Evolutionary conservation across 2,113 vertebrate genomes (phyloP).

Genomic region (Ceratotherium simum): DNA sequence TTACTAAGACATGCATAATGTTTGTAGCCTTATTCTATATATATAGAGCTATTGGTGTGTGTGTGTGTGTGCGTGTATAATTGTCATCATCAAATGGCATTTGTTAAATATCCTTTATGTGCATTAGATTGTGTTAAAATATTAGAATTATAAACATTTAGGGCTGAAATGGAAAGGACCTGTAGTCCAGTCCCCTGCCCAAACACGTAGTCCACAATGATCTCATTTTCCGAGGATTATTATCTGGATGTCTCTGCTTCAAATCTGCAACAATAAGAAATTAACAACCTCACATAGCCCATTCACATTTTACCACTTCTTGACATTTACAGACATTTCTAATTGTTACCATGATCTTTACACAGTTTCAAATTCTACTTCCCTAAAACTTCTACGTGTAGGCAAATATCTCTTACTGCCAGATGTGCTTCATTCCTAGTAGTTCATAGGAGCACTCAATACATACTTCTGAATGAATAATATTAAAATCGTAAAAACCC

Average conservation of each 20-base stretch:
- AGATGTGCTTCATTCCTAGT: not conserved
- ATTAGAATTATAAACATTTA: not conserved
- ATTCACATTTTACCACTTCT: not conserved
- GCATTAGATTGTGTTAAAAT: not conserved
- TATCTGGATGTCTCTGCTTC: not conserved
- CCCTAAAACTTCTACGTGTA: not conserved
- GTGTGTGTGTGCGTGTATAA: not conserved
- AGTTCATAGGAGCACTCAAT: not conserved
- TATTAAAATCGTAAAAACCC: not conserved
- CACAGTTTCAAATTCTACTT: not conserved
- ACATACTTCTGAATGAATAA: not conserved
- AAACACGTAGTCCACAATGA: not conserved
- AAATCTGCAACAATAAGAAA: not conserved
- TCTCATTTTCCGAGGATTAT: not conserved
- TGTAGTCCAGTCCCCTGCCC: not conserved
- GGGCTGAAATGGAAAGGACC: not conserved
- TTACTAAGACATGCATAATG: not conserved
- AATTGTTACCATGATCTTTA: not conserved
- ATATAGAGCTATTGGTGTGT: not conserved
- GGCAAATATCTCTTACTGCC: not conserved
- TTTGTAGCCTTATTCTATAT: not conserved
- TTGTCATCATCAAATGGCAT: not conserved
- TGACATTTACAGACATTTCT: conserved; percentile 32
- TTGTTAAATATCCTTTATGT: conserved; percentile 37
- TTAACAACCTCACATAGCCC: not conserved